These are phyloP conservation scores for Benthosema pterotum DNA, from an alignment of 2,797 vertebrate genomes.

Conservation along the genomic window DNA sequence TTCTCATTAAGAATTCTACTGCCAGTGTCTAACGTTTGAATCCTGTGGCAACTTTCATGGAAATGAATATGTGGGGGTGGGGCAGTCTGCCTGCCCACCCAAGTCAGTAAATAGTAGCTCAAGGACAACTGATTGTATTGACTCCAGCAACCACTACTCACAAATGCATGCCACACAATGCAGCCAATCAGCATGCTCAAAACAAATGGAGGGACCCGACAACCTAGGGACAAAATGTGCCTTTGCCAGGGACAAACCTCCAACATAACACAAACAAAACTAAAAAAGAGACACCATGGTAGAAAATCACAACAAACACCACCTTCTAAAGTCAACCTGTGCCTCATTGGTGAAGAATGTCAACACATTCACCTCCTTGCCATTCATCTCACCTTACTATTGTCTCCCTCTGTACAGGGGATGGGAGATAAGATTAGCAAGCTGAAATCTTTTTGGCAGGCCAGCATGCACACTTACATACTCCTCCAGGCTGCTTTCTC, in stretches of 20 bases:
- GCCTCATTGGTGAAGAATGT: constrained; percentile 63
- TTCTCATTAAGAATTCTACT: too few species aligned
- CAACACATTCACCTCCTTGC: constrained; percentile 55
- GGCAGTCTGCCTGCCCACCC: not conserved
- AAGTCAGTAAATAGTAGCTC: constrained; percentile 34
- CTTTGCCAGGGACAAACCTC: constrained; percentile 45
- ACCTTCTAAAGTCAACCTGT: constrained; percentile 25
- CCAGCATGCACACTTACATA: constrained; percentile 11
- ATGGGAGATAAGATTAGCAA: constrained; percentile 60
- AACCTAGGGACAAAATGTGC: constrained; percentile 43
- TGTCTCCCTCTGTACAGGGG: constrained; percentile 39
- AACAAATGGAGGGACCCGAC: constrained; percentile 40
- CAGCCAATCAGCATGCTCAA: constrained; percentile 41
- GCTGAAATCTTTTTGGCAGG: constrained; percentile 42
- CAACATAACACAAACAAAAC: constrained; percentile 18
- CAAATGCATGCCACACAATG: constrained; percentile 30
- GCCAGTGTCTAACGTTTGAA: too few species aligned
- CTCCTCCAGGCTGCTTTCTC: constrained; percentile 29
- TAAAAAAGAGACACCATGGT: constrained; percentile 22
- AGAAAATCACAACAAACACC: constrained; percentile 48
- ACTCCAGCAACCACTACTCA: constrained; percentile 43
- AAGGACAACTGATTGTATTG: constrained; percentile 30
- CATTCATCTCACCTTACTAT: constrained; percentile 53
- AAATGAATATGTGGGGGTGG: too few species aligned
- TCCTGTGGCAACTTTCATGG: too few species aligned